Evolutionary conservation across 2,113 vertebrate species (phyloP), one percentile per base, ranked within the genome.

Genomic region (Brachypteracias leptosomus): DNA sequence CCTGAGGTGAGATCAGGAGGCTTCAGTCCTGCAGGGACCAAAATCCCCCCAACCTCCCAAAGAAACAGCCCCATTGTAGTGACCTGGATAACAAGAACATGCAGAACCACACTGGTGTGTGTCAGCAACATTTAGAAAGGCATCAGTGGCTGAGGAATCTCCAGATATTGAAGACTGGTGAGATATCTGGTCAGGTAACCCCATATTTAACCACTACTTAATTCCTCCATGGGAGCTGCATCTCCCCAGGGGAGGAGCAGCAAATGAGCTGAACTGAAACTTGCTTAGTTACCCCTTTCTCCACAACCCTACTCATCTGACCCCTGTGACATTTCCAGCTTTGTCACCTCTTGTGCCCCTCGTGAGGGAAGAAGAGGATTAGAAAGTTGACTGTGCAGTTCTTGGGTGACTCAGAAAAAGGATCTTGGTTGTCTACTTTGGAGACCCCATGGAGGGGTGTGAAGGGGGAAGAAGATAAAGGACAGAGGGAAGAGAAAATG

Each of bases 351-450:
- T 54, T 2, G 21, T 88, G 42, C 7, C 5, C 17, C 38, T 88
- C 0, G 0, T 52, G 31, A 42, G 28, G 35, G 21, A 21, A 36
- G 26, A 65, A 57, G 19, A 51, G 28, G 40, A 17, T n/a, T 20
- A 51, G 46, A 19, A 80, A 54, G 20, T 52, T 28, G 3, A 38
- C 19, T 36, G 8, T 49, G 55, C 58, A 15, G 36, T 44, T 73
- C 22, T 36, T 62, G 49, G 31, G 11, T 2, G 1, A 57, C 44
- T 73, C 36, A 16, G 22, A 19, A 28, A 55, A 61, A 16, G 49
- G 35, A 22, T 65, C 29, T 2, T 0, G 0, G 29, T 42, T 59
- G 47, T 47, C 26, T 29, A 28, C 6, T 47, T 46, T 1, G 4
- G 55, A 19, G 38, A 35, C 22, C 19, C 20, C 22, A 13, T 0